These are phyloP conservation scores for Drosophila koepferae DNA, from an alignment of 2,888 invertebrate genomes.

Conservation along the genomic window DNA sequence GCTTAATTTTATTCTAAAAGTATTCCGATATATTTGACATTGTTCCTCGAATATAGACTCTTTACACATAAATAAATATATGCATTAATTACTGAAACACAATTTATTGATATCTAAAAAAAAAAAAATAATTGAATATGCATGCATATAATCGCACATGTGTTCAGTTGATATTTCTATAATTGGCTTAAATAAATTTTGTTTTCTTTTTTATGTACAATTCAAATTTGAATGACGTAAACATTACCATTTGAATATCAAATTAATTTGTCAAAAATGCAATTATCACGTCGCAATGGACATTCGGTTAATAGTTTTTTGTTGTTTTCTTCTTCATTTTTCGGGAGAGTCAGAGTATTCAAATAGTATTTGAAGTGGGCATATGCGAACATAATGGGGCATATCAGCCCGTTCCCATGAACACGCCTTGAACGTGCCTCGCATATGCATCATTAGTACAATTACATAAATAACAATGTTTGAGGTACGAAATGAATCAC, in stretches of 20 bases:
- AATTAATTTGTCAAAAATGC: slow-evolving; percentile 59
- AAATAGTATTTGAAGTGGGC: neutral
- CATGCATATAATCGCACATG: neutral
- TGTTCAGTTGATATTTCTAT: neutral
- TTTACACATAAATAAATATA: neutral
- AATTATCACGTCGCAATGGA: slow-evolving; percentile 50
- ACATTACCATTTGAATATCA: slow-evolving; percentile 37
- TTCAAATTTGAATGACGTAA: slow-evolving; percentile 18
- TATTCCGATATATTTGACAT: too few relatives aligned
- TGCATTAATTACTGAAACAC: neutral
- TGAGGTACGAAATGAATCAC: neutral
- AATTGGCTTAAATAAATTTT: neutral
- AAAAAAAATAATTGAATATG: neutral
- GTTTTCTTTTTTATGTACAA: slow-evolving; percentile 30
- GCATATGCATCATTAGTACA: slow-evolving; percentile 42
- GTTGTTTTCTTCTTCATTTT: neutral
- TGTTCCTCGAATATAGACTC: neutral
- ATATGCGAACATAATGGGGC: neutral
- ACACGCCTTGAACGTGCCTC: slow-evolving; percentile 39
- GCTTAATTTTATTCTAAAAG: too few relatives aligned
- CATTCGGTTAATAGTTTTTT: neutral
- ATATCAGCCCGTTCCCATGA: slow-evolving; percentile 25
- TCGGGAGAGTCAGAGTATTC: slow-evolving; percentile 15
- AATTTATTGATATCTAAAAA: neutral
- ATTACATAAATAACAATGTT: slow-evolving; percentile 23